Conservation (phyloP, 2,888 invertebrate genomes). For the Ophion ellenae region DNA sequence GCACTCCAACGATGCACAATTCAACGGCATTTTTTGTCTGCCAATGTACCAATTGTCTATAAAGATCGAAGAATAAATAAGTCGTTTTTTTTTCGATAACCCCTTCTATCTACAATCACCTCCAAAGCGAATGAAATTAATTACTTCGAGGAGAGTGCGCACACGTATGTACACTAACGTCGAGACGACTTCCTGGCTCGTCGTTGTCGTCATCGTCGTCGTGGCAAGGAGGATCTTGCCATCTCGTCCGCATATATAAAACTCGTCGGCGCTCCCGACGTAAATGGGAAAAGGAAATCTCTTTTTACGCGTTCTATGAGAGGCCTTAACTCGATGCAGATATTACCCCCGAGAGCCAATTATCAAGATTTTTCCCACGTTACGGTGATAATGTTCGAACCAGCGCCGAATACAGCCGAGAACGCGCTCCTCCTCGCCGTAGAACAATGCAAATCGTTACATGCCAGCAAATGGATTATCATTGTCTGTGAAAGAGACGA, state of each 20-base stretch:
- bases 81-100: not conserved
- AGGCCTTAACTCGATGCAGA: conserved; percentile 69
- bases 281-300: conserved; percentile 77
- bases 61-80: conserved; percentile 12
- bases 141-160: conserved; percentile 46
- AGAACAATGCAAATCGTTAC: conserved; percentile 45
- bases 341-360: conserved; percentile 68
- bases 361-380: conserved; percentile 73
- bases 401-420: conserved; percentile 56
- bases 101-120: conserved; percentile 15
- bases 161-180: conserved; percentile 28
- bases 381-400: conserved; percentile 67
- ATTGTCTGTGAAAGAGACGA: conserved; percentile 51
- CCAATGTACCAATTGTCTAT: not conserved
- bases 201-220: conserved; percentile 27
- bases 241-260: conserved; percentile 54
- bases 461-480: conserved; percentile 22
- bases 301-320: conserved; percentile 64
- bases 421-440: conserved; percentile 19
- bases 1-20: too few relatives aligned
- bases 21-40: not conserved
- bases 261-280: conserved; percentile 67
- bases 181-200: conserved; percentile 58
- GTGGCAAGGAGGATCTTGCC: conserved; percentile 54
- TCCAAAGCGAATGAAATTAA: conserved; percentile 68